Base-by-base conservation (phyloP, 2,113 vertebrate species). In the Tetrax tetrax region DNA sequence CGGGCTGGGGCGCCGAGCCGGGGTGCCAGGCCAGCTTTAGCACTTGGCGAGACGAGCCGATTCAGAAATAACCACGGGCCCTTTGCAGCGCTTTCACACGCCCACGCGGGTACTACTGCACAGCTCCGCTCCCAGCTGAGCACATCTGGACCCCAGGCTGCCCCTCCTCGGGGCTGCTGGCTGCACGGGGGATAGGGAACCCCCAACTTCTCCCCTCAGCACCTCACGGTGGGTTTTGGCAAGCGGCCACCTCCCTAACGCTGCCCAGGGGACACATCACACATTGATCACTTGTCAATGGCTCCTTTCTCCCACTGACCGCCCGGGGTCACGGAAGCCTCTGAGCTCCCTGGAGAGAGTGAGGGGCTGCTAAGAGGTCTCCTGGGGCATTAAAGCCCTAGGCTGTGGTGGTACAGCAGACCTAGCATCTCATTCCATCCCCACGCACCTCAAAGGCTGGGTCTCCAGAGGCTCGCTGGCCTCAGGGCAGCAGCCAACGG, bases 391-490 rank as follows among this genome's bases (percentile, higher is more conserved):
- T 12, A n/a, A 61, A 50, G 14, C 64, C 1, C 2, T 12, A 9
- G 15, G 3, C 23, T 11, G 7, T 3, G n/a, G 51, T 35, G 35
- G n/a, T 8, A 18, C 16, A 18, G 48, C 5, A 31, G 29, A 14
- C 23, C 41, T 8, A 38, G 48, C 33, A 47, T 8, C 41, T 66
- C 53, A 17, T 20, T 77, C 81, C 18, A 20, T 8, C 10, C 28
- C 6, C 3, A 3, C 15, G 2, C 0, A 0, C 47, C 24, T 50
- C 51, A 21, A 21, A 48, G 38, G 25, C 9, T 5, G 4, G 79
- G 25, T 47, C 37, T 48, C 28, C 9, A 7, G 37, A 31, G 33
- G 29, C 17, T 35, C 6, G 0, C 51, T 48, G 70, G 43, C n/a
- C 19, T 35, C 29, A 2, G 25, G 41, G 53, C 35, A 43, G 33